Evolutionary conservation across 2,113 vertebrate genomes (phyloP).

Genomic region (Perca fluviatilis): DNA sequence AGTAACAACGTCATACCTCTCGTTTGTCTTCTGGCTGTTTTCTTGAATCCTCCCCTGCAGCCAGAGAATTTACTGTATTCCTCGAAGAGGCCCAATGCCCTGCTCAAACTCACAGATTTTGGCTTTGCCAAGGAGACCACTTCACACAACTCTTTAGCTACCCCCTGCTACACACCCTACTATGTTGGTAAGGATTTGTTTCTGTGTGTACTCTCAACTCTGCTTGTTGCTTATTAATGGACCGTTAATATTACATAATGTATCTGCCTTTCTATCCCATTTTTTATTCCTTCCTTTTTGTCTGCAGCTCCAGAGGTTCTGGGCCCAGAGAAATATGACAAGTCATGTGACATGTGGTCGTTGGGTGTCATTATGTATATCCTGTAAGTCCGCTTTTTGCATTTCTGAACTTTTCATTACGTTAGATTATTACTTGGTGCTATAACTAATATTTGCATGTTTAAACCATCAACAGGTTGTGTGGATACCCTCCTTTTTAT

Average conservation of each 20-base stretch:
- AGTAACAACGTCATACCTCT: background rate
- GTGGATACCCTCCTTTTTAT: slow-evolving; percentile 98
- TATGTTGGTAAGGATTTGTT: slow-evolving; percentile 92
- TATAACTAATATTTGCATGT: background rate
- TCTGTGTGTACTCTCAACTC: background rate
- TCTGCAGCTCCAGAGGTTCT: slow-evolving; percentile 95
- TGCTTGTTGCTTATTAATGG: background rate
- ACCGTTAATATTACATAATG: background rate
- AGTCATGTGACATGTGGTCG: slow-evolving; percentile 99
- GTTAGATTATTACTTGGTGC: background rate
- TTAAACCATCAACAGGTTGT: slow-evolving; percentile 84
- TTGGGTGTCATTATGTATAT: slow-evolving; percentile 99
- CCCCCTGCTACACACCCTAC: slow-evolving; percentile 98
- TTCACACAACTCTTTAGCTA: slow-evolving; percentile 95
- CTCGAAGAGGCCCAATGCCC: slow-evolving; percentile 89
- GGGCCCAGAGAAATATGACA: slow-evolving; percentile 98
- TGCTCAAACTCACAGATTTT: slow-evolving; percentile 98
- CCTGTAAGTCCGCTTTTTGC: slow-evolving; percentile 86
- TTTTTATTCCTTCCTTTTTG: slow-evolving; percentile 25
- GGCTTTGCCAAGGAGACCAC: slow-evolving; percentile 99
- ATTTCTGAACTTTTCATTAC: background rate
- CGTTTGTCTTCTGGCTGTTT: background rate
- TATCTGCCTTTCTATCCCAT: background rate
- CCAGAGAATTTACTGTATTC: slow-evolving; percentile 97
- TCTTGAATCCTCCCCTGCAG: slow-evolving; percentile 75